Percentiles rank a stretch among this genome's conserved stretches.
phyloP scores from a whole-genome alignment of 1,140 invertebrate genomes.

The Scaptomyza pallida region DNA sequence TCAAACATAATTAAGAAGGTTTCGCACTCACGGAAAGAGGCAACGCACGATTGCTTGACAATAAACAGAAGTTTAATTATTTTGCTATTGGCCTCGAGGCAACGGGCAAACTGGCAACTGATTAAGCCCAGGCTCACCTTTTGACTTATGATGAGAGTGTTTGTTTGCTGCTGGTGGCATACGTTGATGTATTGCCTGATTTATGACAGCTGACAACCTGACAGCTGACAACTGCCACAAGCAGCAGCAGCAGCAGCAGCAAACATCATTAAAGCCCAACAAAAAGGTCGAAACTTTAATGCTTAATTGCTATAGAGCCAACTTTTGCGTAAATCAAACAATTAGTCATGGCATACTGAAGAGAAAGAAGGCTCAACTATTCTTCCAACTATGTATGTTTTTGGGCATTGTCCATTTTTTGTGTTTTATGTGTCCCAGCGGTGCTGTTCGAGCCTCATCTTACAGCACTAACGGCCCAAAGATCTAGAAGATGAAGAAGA shows the following conservation, averaged over 20 bases:
- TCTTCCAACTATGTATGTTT: neutral
- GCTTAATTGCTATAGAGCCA: constrained; percentile 25
- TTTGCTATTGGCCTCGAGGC: constrained; percentile 43
- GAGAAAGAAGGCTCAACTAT: constrained; percentile 36
- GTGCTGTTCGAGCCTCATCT: constrained; percentile 72
- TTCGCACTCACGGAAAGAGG: constrained; percentile 7
- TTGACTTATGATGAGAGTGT: constrained; percentile 69
- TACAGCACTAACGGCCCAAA: constrained; percentile 49
- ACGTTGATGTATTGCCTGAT: constrained; percentile 72
- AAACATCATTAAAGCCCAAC: constrained; percentile 36
- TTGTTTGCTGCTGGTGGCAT: no score
- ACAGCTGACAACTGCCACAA: constrained; percentile 23
- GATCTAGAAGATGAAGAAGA: constrained; percentile 17
- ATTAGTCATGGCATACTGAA: constrained; percentile 62
- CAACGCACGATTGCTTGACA: constrained; percentile 39
- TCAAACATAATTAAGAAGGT: constrained; percentile 79
- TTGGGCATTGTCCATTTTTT: constrained; percentile 58
- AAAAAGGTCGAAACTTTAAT: constrained; percentile 45
- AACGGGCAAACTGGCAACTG: constrained; percentile 29
- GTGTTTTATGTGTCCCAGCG: constrained; percentile 71
- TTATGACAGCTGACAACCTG: constrained; percentile 70
- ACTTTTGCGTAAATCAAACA: constrained; percentile 80
- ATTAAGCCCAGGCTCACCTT: constrained; percentile 73
- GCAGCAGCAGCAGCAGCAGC: neutral
- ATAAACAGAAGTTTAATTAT: constrained; percentile 83